A percentile compares a stretch with the other conserved stretches of the same genome.
These are phyloP conservation scores for Julus scandinavius DNA, from an alignment of 2,888 invertebrate genomes.

Conservation along the genomic window DNA sequence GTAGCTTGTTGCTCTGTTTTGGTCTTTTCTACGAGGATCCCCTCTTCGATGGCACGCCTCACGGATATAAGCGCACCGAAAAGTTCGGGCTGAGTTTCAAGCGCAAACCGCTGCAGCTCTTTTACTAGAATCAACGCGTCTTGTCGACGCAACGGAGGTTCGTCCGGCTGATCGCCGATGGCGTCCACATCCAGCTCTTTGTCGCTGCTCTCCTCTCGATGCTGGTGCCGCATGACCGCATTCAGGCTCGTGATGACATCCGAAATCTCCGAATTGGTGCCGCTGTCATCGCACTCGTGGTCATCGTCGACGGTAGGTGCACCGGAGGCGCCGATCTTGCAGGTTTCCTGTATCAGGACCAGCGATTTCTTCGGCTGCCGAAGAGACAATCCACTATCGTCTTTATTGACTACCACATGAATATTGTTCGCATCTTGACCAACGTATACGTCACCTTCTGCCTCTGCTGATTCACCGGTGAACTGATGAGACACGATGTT, in stretches of 20 bases:
- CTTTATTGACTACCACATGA: not conserved
- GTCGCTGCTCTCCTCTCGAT: not conserved
- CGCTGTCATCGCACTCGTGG: not conserved
- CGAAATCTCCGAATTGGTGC: not conserved
- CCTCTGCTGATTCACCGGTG: conserved; percentile 48
- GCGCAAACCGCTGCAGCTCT: conserved; percentile 3
- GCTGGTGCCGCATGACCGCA: not conserved
- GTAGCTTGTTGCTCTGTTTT: not conserved
- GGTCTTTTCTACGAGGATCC: not conserved
- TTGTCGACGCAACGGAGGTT: not conserved
- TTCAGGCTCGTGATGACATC: not conserved
- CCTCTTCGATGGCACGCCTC: not conserved
- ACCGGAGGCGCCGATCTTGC: not conserved
- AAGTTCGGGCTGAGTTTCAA: not conserved
- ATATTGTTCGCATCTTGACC: conserved; percentile 17
- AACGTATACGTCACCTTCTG: conserved; percentile 17
- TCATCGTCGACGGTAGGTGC: not conserved
- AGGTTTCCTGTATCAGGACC: conserved; percentile 24
- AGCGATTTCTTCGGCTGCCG: conserved; percentile 39
- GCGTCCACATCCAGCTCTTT: not conserved
- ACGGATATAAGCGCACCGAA: not conserved
- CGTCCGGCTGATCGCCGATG: not conserved
- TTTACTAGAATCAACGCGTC: conserved; percentile 8
- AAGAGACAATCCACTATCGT: conserved; percentile 1
- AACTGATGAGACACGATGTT: conserved; percentile 57